phyloP scores from a whole-genome alignment of 2,888 invertebrate species.

The Ochropleura plecta region DNA sequence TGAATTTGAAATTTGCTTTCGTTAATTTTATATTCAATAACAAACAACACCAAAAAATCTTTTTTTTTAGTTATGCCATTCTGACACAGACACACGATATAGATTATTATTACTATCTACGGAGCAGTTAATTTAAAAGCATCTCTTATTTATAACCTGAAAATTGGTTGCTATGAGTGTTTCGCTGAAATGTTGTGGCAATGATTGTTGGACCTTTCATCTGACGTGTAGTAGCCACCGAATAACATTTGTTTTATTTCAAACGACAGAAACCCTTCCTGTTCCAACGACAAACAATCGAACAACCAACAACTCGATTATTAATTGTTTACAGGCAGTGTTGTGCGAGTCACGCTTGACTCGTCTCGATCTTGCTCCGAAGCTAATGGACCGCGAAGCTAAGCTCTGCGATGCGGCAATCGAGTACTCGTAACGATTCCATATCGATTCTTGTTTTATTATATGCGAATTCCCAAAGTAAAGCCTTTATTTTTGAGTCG shows the following conservation, averaged over 20 bases:
- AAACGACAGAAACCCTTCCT: background rate
- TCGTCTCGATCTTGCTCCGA: slow-evolving; percentile 46
- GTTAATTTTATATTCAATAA: too few relatives aligned
- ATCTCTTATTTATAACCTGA: background rate
- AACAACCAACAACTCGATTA: slow-evolving; percentile 25
- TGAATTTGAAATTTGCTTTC: too few relatives aligned
- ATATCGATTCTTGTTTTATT: slow-evolving; percentile 46
- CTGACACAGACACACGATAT: too few relatives aligned
- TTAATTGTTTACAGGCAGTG: slow-evolving; percentile 43
- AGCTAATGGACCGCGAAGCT: slow-evolving; percentile 56
- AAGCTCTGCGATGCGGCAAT: slow-evolving; percentile 55
- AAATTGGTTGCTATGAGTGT: background rate
- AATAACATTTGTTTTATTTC: background rate
- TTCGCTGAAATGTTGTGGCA: background rate
- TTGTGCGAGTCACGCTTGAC: slow-evolving; percentile 50
- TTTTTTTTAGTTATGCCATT: too few relatives aligned
- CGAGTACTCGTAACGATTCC: slow-evolving; percentile 55
- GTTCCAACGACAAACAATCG: slow-evolving; percentile 5
- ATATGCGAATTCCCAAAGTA: slow-evolving; percentile 19
- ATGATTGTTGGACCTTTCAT: background rate
- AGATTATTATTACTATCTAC: background rate
- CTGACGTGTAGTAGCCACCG: background rate
- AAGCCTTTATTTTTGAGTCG: slow-evolving; percentile 14
- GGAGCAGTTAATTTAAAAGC: background rate
- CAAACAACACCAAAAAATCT: background rate